Evolutionary conservation across 2,888 invertebrate species (phyloP).

Genomic region (Scelioninae gen. 1): DNA sequence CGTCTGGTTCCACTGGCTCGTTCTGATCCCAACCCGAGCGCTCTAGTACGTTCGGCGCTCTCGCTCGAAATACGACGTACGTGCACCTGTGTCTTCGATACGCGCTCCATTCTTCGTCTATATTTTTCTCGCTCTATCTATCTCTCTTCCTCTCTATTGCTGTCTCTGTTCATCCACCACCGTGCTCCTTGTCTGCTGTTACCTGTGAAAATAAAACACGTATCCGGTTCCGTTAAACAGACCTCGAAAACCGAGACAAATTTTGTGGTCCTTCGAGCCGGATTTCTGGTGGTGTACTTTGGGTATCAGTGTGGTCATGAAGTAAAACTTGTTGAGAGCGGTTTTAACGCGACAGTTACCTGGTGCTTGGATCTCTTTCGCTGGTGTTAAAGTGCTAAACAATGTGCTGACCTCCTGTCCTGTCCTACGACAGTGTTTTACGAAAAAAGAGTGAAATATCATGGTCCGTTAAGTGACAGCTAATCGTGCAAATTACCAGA

Average conservation of each 20-base stretch:
- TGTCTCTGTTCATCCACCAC: not conserved
- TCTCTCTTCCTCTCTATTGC: slow-evolving; percentile 18
- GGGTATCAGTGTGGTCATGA: slow-evolving; percentile 12
- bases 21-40: slow-evolving; percentile 61
- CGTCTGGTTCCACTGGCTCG: slow-evolving; percentile 70
- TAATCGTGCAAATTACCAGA: not conserved
- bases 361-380: not conserved
- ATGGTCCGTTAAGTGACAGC: slow-evolving; percentile 15
- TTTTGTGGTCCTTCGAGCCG: too few species aligned
- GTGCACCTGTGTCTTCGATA: slow-evolving; percentile 49
- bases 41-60: slow-evolving; percentile 76
- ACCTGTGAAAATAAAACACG: not conserved
- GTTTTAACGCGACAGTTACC: too few species aligned
- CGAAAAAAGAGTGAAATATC: not conserved
- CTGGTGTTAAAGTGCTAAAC: slow-evolving; percentile 37
- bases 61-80: slow-evolving; percentile 73
- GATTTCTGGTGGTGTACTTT: not conserved
- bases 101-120: slow-evolving; percentile 26
- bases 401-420: slow-evolving; percentile 44
- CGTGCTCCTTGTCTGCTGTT: not conserved
- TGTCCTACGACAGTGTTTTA: slow-evolving; percentile 8
- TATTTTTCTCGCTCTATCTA: slow-evolving; percentile 5
- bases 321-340: slow-evolving; percentile 45
- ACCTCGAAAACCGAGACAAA: too few species aligned
- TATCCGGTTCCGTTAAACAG: too few species aligned